phyloP scores from a whole-genome alignment of 2,888 invertebrate genomes.

The Calliopum simillimum region DNA sequence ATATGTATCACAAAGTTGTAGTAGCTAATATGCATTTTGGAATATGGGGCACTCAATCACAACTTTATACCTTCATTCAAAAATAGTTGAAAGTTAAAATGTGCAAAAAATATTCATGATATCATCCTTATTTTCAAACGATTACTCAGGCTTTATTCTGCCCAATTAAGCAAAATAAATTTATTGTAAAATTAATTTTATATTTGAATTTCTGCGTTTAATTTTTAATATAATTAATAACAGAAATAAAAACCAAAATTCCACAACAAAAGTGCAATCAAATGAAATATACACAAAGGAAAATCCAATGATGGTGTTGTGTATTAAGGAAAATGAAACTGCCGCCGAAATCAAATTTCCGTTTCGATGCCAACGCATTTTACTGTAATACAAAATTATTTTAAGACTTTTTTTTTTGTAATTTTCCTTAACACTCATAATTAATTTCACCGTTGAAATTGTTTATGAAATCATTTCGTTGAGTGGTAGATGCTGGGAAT shows the following conservation, averaged over 20 bases:
- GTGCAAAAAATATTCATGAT: no score
- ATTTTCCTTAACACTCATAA: slow-evolving; percentile 1
- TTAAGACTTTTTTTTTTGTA: neutral
- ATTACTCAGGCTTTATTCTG: neutral
- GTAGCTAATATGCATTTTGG: no score
- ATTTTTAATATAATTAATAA: no score
- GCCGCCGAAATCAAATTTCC: neutral
- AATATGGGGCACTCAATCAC: no score
- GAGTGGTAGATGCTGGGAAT: slow-evolving; percentile 33
- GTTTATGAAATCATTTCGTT: slow-evolving; percentile 10
- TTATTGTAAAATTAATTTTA: neutral
- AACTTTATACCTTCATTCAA: no score
- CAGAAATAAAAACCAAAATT: neutral
- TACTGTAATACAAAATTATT: neutral
- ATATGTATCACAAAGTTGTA: no score
- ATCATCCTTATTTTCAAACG: no score
- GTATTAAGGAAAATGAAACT: no score
- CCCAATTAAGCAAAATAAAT: slow-evolving; percentile 8
- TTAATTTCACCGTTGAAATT: slow-evolving; percentile 4
- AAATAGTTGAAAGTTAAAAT: no score
- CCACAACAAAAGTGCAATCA: neutral
- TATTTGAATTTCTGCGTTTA: no score
- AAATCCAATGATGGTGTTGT: no score
- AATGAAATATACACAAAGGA: slow-evolving; percentile 19
- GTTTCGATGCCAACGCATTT: slow-evolving; percentile 8